A percentile compares a stretch with the other conserved stretches of the same genome.
These are phyloP conservation scores for Labia minor DNA, from an alignment of 2,888 invertebrate genomes.

Conservation along the genomic window DNA sequence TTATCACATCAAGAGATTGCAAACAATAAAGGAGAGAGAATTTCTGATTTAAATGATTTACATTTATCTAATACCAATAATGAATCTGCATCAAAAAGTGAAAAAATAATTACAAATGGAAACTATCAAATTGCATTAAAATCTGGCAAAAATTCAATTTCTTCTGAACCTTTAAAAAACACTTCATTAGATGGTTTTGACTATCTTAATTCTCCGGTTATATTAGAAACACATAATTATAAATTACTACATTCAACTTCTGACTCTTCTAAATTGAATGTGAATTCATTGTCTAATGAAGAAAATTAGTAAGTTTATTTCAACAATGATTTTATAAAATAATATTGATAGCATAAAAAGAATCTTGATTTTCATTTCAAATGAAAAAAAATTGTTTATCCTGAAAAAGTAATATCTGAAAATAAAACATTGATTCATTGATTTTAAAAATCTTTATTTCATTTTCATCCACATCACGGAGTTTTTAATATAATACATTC, in stretches of 20 bases:
- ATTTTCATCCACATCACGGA: no score
- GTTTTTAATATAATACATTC: no score
- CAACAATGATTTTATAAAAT: neutral
- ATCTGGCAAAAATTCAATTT: neutral
- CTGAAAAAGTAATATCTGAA: no score
- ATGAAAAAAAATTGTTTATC: no score
- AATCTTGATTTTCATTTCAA: no score
- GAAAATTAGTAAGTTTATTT: conserved; percentile 21
- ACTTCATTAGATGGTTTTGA: neutral
- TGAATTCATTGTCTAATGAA: conserved; percentile 17
- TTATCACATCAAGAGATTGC: conserved; percentile 35
- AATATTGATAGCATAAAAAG: conserved; percentile 18
- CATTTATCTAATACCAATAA: neutral
- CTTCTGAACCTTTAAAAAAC: neutral
- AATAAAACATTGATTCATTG: no score
- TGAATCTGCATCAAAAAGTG: neutral
- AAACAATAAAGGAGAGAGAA: conserved; percentile 25
- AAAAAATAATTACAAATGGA: conserved; percentile 9
- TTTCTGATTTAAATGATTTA: conserved; percentile 25
- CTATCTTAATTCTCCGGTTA: conserved; percentile 14
- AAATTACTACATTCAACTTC: conserved; percentile 21
- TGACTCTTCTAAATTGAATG: conserved; percentile 18
- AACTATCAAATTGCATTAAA: conserved; percentile 14
- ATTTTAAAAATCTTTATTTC: no score
- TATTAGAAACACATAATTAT: conserved; percentile 26